Percentiles rank a stretch among this genome's conserved stretches.
Evolutionary conservation across 2,888 invertebrate genomes (phyloP).

Genomic region (Caenorhabditis drosophilae): DNA sequence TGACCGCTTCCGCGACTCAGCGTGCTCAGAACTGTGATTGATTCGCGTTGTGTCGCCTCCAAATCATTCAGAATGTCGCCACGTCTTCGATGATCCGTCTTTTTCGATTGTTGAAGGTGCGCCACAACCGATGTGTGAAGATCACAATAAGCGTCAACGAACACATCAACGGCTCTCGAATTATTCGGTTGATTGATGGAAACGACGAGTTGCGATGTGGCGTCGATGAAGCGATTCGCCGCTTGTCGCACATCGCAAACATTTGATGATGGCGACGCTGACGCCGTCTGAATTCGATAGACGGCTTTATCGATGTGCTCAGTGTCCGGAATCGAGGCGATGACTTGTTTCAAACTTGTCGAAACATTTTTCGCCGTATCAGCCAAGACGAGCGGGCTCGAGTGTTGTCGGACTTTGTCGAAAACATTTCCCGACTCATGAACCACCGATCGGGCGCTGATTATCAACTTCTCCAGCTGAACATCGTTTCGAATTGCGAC

Average conservation of each 20-base stretch:
- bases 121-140: slow-evolving; percentile 59
- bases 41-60: slow-evolving; percentile 50
- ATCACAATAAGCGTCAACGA: slow-evolving; percentile 56
- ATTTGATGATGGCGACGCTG: slow-evolving; percentile 74
- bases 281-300: slow-evolving; percentile 76
- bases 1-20: slow-evolving; percentile 44
- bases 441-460: slow-evolving; percentile 62
- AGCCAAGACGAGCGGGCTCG: slow-evolving; percentile 46
- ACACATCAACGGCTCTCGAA: slow-evolving; percentile 54
- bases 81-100: slow-evolving; percentile 9
- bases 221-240: slow-evolving; percentile 83
- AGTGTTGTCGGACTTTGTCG: slow-evolving; percentile 58
- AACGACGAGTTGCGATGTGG: slow-evolving; percentile 80
- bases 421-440: slow-evolving; percentile 65
- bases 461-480: slow-evolving; percentile 51
- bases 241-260: slow-evolving; percentile 83
- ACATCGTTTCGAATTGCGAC: slow-evolving; percentile 54
- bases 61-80: slow-evolving; percentile 27
- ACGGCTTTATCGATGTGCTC: slow-evolving; percentile 87
- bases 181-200: slow-evolving; percentile 52
- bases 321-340: slow-evolving; percentile 89
- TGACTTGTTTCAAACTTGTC: slow-evolving; percentile 77
- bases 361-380: slow-evolving; percentile 66
- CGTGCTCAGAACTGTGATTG: slow-evolving; percentile 46
- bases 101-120: slow-evolving; percentile 19